Evolutionary conservation across 2,113 vertebrate genomes (phyloP).

Genomic region (Phalacrocorax carbo): DNA sequence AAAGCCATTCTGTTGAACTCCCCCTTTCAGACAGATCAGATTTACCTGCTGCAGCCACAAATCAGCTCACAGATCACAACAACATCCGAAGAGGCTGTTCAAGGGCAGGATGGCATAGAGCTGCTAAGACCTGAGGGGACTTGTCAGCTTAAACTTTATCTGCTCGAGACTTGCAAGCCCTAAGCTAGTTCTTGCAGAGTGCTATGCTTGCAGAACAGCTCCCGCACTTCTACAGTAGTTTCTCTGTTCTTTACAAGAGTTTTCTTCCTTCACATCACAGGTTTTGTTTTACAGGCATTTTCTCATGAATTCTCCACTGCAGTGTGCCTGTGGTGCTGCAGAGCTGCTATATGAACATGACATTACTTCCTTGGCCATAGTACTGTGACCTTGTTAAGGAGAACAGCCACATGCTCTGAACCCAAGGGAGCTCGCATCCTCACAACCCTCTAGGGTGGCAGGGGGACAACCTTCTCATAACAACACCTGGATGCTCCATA

Average conservation of each 20-base stretch:
- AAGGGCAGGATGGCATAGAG: not conserved
- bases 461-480: not conserved
- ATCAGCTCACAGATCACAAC: not conserved
- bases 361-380: not conserved
- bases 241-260: not conserved
- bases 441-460: not conserved
- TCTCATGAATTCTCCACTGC: accelerated
- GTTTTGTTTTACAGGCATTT: not conserved
- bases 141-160: not conserved
- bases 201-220: not conserved
- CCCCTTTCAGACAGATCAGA: not conserved
- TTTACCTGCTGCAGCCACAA: not conserved
- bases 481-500: not conserved
- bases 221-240: not conserved
- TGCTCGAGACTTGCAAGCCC: not conserved
- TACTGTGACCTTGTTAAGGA: not conserved
- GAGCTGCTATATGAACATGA: not conserved
- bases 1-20: not conserved
- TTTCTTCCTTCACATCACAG: not conserved
- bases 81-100: not conserved
- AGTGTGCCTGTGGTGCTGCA: not conserved
- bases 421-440: not conserved
- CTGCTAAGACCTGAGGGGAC: not conserved
- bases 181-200: not conserved
- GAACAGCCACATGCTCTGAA: not conserved